Conservation (phyloP, 2,888 invertebrate genomes). For the Drosophila anomalata region DNA sequence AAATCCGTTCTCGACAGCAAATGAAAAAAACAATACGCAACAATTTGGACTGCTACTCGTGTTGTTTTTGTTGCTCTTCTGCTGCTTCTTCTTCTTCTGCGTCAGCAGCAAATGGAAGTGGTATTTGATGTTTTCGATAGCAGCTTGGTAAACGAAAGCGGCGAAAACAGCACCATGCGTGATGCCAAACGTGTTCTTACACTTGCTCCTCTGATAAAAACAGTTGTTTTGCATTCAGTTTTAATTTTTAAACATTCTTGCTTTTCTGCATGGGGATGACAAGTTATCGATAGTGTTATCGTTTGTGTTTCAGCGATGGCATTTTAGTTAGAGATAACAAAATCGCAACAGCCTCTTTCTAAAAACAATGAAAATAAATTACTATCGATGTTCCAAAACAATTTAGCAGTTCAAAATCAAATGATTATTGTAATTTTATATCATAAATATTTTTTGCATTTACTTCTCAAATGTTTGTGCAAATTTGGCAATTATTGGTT, state of each 20-base stretch:
- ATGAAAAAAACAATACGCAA: conserved; percentile 54
- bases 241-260: conserved; percentile 3
- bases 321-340: not conserved
- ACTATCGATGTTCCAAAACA: too few relatives aligned
- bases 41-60: conserved; percentile 39
- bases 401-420: too few relatives aligned
- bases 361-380: too few relatives aligned
- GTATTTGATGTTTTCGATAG: conserved; percentile 3
- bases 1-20: conserved; percentile 44
- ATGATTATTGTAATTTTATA: too few relatives aligned
- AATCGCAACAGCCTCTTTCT: not conserved
- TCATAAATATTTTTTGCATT: too few relatives aligned
- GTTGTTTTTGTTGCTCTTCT: conserved; percentile 10
- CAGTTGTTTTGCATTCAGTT: not conserved
- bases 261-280: conserved; percentile 2
- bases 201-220: not conserved
- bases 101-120: conserved; percentile 13
- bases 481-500: too few relatives aligned
- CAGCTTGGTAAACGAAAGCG: conserved; percentile 6
- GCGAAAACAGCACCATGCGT: conserved; percentile 6
- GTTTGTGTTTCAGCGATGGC: not conserved
- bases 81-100: conserved; percentile 12
- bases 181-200: not conserved
- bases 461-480: too few relatives aligned
- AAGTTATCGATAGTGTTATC: not conserved